A percentile compares a stretch with the other conserved stretches of the same genome.
Evolutionary conservation across 1,140 invertebrate genomes (phyloP).

Genomic region (Orussus abietinus): DNA sequence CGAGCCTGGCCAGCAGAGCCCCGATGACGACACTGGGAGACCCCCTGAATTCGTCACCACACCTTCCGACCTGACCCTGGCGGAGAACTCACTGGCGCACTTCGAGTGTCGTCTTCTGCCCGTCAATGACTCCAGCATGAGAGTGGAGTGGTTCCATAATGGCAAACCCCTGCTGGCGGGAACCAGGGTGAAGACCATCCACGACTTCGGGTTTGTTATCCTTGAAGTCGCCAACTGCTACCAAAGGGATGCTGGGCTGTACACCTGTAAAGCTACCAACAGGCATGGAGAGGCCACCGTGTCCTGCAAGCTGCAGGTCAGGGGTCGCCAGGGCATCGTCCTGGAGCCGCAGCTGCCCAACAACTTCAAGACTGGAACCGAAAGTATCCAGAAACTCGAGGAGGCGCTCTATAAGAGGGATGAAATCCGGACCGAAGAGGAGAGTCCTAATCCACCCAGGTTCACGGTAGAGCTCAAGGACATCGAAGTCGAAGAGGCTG

Average conservation of each 20-base stretch:
- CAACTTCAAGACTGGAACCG: slow-evolving; percentile 81
- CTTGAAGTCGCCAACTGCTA: slow-evolving; percentile 86
- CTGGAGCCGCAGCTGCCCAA: slow-evolving; percentile 85
- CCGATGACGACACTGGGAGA: slow-evolving; percentile 81
- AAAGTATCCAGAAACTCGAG: slow-evolving; percentile 86
- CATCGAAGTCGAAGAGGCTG: slow-evolving; percentile 80
- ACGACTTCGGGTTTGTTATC: slow-evolving; percentile 92
- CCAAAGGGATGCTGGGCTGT: slow-evolving; percentile 81
- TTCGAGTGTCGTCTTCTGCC: slow-evolving; percentile 88
- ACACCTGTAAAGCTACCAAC: slow-evolving; percentile 89
- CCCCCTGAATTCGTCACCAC: slow-evolving; percentile 90
- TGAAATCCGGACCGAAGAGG: slow-evolving; percentile 76
- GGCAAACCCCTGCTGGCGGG: slow-evolving; percentile 84
- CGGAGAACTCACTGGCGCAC: slow-evolving; percentile 86
- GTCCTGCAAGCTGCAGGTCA: slow-evolving; percentile 79
- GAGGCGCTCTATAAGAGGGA: slow-evolving; percentile 84
- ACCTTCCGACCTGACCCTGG: slow-evolving; percentile 77
- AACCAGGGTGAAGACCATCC: slow-evolving; percentile 85
- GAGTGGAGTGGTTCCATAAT: slow-evolving; percentile 96
- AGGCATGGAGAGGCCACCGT: slow-evolving; percentile 85
- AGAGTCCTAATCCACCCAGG: slow-evolving; percentile 77
- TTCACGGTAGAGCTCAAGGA: slow-evolving; percentile 84
- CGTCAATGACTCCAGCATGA: slow-evolving; percentile 88
- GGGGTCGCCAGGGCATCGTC: slow-evolving; percentile 81
- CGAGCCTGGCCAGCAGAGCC: slow-evolving; percentile 56